Evolutionary conservation across 2,888 invertebrate genomes (phyloP).

Genomic region (Acrobasis consociella): DNA sequence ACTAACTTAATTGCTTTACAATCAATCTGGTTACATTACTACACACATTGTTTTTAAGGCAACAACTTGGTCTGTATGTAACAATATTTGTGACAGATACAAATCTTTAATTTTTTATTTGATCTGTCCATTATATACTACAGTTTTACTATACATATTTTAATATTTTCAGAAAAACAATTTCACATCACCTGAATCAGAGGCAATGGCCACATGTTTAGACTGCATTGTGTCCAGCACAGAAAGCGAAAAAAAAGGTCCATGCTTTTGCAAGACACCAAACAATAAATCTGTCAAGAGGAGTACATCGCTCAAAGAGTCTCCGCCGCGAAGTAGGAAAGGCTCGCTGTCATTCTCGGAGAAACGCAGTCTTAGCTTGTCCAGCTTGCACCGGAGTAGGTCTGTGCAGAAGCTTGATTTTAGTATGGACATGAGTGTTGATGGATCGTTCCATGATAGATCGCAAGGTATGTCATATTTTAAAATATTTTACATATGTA

Average conservation of each 20-base stretch:
- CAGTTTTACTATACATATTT: neutral
- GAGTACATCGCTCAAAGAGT: conserved; percentile 68
- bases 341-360: conserved; percentile 58
- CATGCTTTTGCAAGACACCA: conserved; percentile 66
- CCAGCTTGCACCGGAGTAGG: conserved; percentile 68
- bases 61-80: no score
- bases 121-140: neutral
- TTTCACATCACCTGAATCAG: conserved; percentile 70
- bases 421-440: conserved; percentile 80
- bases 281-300: conserved; percentile 57
- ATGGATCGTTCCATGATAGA: conserved; percentile 67
- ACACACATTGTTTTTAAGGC: no score
- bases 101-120: no score
- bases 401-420: conserved; percentile 80
- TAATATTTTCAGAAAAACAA: conserved; percentile 64
- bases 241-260: conserved; percentile 50
- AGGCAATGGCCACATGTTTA: conserved; percentile 68
- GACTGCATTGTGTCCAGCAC: conserved; percentile 57
- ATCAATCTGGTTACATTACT: no score
- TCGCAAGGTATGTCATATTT: conserved; percentile 54
- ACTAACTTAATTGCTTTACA: no score
- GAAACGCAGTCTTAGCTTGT: conserved; percentile 69
- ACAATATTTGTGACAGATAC: no score
- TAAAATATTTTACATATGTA: no score
- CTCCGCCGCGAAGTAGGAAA: conserved; percentile 58